Conservation (phyloP, 2,797 vertebrate species). For the Tenualosa ilisha region DNA sequence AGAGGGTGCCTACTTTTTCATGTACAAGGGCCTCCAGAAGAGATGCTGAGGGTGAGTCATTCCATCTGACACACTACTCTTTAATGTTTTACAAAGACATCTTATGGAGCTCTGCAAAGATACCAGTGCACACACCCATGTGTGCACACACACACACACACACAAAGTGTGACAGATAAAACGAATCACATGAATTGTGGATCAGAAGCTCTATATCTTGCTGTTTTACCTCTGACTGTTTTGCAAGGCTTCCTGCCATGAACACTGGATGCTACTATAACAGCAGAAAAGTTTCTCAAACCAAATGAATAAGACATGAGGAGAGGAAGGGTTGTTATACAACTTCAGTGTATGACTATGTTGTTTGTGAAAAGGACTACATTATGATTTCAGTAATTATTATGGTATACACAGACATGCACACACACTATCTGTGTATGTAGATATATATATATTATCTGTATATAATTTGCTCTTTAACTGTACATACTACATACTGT, state of each 20-base stretch:
- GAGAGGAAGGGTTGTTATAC: neutral
- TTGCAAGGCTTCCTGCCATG: constrained; percentile 8
- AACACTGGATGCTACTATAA: constrained; percentile 1
- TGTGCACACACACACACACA: neutral
- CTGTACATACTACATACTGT: no score
- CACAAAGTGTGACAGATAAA: neutral
- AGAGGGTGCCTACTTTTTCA: neutral
- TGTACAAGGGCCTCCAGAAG: neutral
- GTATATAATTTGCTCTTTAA: no score
- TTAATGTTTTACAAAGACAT: constrained; percentile 9
- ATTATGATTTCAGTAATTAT: neutral
- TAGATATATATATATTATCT: no score
- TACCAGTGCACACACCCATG: neutral
- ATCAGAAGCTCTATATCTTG: constrained; percentile 17
- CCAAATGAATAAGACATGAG: neutral
- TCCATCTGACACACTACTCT: neutral
- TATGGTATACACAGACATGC: neutral
- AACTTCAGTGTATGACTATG: neutral
- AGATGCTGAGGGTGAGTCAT: neutral
- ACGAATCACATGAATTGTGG: neutral
- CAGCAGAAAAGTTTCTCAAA: neutral
- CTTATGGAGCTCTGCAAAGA: neutral
- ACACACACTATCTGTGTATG: no score
- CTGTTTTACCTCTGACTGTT: constrained; percentile 9
- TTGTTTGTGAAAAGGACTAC: neutral